Evolutionary conservation across 2,797 vertebrate genomes (phyloP), one percentile per base, ranked within the genome.

Genomic region (Siniperca undulata): DNA sequence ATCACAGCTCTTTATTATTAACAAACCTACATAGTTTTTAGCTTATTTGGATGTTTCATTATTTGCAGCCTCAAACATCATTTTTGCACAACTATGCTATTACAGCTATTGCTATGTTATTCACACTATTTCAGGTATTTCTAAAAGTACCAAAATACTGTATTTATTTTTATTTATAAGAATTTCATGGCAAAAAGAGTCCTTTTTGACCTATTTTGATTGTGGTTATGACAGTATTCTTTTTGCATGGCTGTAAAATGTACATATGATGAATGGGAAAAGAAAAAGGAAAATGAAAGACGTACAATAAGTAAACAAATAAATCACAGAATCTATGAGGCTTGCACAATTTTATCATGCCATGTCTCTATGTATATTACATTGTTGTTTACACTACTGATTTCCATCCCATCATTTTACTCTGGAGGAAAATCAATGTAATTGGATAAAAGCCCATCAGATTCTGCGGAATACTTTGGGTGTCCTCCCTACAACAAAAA

Each of bases 1-100:
- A 70, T 27, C 10, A 48, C 30, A 81, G 62, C 30, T 68, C 62
- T 74, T 14, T n/a, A 52, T 70, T 17, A 53, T 40, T 12, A 66
- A 74, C 9, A 78, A 80, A 74, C 22, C 22, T 20, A 2, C 12
- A 52, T 12, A 12, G 6, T 46, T 64, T 69, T 55, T 1, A 24
- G 14, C 19, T 52, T 38, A 40, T 74, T 66, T 64, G 3, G 20
- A 61, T 30, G 5, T 50, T 50, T 5, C 34, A 14, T 70, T 2
- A 61, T 80, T 20, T 60, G 14, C 34, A 74, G 6, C 34, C n/a
- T 67, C 4, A 77, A 40, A 22, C 46, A 30, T 70, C 0, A 53
- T 55, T 1, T 73, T 61, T 52, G 36, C 50, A 7, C 40, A 46
- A 19, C 12, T 71, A n/a, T 16, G 34, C 10, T 40, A 11, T 38